phyloP scores from a whole-genome alignment of 2,888 invertebrate species.

The Agonopterix alstromeriana region DNA sequence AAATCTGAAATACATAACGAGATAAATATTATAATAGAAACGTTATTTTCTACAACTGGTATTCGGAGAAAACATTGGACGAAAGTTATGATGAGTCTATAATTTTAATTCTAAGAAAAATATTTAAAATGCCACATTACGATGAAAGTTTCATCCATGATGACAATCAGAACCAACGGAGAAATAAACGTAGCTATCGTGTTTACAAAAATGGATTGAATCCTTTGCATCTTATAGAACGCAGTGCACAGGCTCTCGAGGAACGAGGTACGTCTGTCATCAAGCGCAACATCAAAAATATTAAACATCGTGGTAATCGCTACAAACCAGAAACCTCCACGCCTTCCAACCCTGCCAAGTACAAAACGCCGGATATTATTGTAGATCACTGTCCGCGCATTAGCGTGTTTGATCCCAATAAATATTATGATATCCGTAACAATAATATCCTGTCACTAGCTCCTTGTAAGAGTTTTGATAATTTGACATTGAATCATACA shows the following conservation, averaged over 20 bases:
- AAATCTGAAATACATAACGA: constrained; percentile 6
- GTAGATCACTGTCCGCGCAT: constrained; percentile 57
- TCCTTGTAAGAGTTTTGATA: constrained; percentile 69
- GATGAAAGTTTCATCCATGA: constrained; percentile 71
- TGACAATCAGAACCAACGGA: constrained; percentile 65
- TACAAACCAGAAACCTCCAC: constrained; percentile 36
- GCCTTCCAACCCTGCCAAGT: constrained; percentile 25
- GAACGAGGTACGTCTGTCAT: constrained; percentile 58
- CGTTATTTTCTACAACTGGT: too few relatives aligned
- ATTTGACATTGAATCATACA: constrained; percentile 47
- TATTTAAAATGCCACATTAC: constrained; percentile 66
- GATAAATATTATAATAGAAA: constrained; percentile 3
- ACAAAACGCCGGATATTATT: constrained; percentile 53
- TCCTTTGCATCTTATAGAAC: constrained; percentile 46
- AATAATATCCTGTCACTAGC: constrained; percentile 51
- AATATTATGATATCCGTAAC: constrained; percentile 55
- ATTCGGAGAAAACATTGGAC: too few relatives aligned
- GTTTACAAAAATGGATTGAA: constrained; percentile 66
- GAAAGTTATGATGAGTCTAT: too few relatives aligned
- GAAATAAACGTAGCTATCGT: constrained; percentile 70
- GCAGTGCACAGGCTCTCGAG: constrained; percentile 51
- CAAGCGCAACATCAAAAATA: constrained; percentile 62
- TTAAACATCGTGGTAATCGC: constrained; percentile 53
- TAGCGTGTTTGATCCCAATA: constrained; percentile 53
- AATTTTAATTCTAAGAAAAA: neutral